Evolutionary conservation across 2,888 invertebrate species (phyloP).

Genomic region (Artemia sinica): DNA sequence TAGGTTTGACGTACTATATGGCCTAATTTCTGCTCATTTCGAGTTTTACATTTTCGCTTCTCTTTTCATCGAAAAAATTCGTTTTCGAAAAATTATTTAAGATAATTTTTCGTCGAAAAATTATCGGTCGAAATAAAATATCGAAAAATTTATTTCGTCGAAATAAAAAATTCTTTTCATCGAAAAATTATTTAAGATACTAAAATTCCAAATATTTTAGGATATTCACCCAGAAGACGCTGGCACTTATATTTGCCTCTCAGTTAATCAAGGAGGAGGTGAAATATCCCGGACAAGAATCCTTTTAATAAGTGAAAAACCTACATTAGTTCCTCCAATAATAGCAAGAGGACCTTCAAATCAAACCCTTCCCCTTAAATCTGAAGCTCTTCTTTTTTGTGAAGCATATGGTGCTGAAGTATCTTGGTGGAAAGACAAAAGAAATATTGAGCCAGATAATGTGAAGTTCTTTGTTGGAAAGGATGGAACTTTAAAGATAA

Average conservation of each 20-base stretch:
- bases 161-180: no score
- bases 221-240: slow-evolving; percentile 35
- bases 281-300: slow-evolving; percentile 59
- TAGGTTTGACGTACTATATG: no score
- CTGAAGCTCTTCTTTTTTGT: slow-evolving; percentile 68
- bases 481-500: slow-evolving; percentile 5
- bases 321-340: slow-evolving; percentile 53
- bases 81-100: no score
- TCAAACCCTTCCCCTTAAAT: slow-evolving; percentile 74
- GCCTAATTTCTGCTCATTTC: no score
- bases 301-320: slow-evolving; percentile 33
- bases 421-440: slow-evolving; percentile 63
- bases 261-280: slow-evolving; percentile 67
- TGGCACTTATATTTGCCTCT: slow-evolving; percentile 50
- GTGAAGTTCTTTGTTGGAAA: neutral
- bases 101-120: no score
- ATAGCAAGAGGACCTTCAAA: slow-evolving; percentile 78
- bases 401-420: slow-evolving; percentile 62
- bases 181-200: no score
- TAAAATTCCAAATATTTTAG: slow-evolving; percentile 24
- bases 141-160: no score
- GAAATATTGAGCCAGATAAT: slow-evolving; percentile 27
- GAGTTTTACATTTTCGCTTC: no score
- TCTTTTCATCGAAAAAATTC: no score
- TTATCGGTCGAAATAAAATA: no score